Base-by-base conservation (phyloP, 2,113 vertebrate species). In the Carassius auratus region DNA sequence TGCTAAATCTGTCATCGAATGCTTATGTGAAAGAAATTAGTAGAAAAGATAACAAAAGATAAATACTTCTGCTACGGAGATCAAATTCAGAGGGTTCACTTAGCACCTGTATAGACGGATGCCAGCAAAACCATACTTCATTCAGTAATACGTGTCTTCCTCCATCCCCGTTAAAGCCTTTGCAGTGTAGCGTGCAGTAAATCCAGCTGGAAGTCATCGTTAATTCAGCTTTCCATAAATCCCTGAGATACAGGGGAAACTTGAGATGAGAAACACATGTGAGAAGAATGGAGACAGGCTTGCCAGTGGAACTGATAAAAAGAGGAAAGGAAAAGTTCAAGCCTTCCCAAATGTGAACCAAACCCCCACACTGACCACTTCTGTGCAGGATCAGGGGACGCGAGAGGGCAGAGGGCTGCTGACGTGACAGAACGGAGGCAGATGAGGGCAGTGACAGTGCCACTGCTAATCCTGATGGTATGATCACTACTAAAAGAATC, bases 221-320 rank as follows among this genome's bases (percentile, higher is more conserved):
- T 90, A 90, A 81, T 93, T 93, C 93, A 92, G 92, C 89, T 93
- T 94, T 93, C 93, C 94, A 94, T 91, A 93, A 94, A 94, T 94
- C 91, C 83, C 88, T 78, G 89, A 92, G 92, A 93, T 93, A 90
- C 90, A 76, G 68, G 59, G 66, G 81, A 77, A 83, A 62, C 84
- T 36, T 10, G 21, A 89, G 92, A 94, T 93, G 89, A 91, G 92
- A 94, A 94, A 87, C 93, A 94, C 92, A 94, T 94, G 94, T 81
- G 89, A 86, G 77, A 87, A 81, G 77, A 90, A 86, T 26, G 76
- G 76, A 89, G 82, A 83, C 55, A 26, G 57, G 59, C 71, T 78
- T 80, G 80, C 83, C 73, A 42, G 83, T 83, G 71, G 78, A 85
- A 71, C 79, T 81, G 84, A 87, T 86, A 87, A 88, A 88, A 85